These are phyloP conservation scores for Leptopilina clavipes DNA, from an alignment of 1,140 invertebrate species.

Conservation along the genomic window DNA sequence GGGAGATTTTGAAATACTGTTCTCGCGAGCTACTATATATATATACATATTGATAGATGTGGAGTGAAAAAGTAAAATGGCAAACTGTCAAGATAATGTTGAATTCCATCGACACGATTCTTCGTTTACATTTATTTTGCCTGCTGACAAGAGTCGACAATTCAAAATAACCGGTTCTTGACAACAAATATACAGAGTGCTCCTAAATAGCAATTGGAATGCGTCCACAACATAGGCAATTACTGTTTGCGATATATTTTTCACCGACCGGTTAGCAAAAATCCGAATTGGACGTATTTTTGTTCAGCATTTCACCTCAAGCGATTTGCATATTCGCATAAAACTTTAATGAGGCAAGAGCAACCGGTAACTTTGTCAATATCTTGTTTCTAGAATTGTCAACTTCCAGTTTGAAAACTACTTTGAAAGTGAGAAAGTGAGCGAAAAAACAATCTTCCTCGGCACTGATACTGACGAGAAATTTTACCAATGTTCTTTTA, in stretches of 20 bases:
- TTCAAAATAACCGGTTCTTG: constrained; percentile 24
- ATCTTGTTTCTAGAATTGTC: constrained; percentile 30
- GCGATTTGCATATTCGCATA: constrained; percentile 24
- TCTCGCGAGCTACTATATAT: neutral
- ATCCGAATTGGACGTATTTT: neutral
- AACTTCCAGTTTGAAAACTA: constrained; percentile 13
- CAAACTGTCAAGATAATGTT: constrained; percentile 30
- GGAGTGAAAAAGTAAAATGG: neutral
- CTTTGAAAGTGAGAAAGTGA: neutral
- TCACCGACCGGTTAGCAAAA: constrained; percentile 11
- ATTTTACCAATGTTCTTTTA: too few relatives aligned
- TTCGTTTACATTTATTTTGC: constrained; percentile 27
- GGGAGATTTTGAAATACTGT: constrained; percentile 18
- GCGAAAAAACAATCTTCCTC: constrained; percentile 6
- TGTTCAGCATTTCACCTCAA: neutral
- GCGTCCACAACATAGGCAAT: constrained; percentile 32
- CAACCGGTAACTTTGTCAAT: constrained; percentile 10
- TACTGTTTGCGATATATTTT: constrained; percentile 26
- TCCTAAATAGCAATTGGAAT: constrained; percentile 24
- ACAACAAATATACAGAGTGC: constrained; percentile 8
- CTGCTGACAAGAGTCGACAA: constrained; percentile 12
- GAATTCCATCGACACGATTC: constrained; percentile 27
- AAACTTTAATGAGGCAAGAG: constrained; percentile 28
- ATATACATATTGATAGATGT: neutral
- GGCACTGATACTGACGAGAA: too few relatives aligned